Base-by-base conservation (phyloP, 1,140 invertebrate species). In the Pogonomyrmex californicus region DNA sequence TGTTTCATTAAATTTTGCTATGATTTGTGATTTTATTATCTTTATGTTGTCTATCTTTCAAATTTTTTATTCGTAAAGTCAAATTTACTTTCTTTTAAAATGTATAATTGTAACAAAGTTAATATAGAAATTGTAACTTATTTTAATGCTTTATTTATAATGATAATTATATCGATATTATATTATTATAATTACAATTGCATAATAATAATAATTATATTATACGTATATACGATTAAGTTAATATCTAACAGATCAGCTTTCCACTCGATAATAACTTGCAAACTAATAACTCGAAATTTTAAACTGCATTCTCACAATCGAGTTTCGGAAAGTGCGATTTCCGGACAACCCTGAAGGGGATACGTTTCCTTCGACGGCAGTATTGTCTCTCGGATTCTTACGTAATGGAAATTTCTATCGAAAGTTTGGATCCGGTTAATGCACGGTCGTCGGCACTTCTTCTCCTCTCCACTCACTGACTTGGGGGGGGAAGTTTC, bases 381-480 rank as follows among this genome's bases (percentile, higher is more conserved):
- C 49, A 17, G 54, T 75, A 83, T 75, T 83, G 79, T 83, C 79
- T 75, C 41, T n/a, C 56, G 33, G 68, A 83, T 83, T 83, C 79
- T 83, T 83, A 83, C 79, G 68, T 83, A 83, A 83, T 83, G 79
- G 79, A 83, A 83, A 83, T 83, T 83, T 83, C 79, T 73, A 83
- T 83, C 79, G 79, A 83, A 83, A 83, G 79, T 83, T 83, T 56
- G 41, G 68, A 83, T 83, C 79, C 79, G n/a, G 79, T 73, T 83
- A 83, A 83, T 83, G 79, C 68, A 83, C 54, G 68, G 68, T 83
- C 36, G 68, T 83, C 79, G 79, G 79, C 79, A 60, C 66, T 82
- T 49, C 54, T n/a, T 6, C 49, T 17, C 44, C 14, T 12, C 30
- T 7, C 41, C 17, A 1, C 14, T 14, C 33, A 17, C 36, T 23